Base-by-base conservation (phyloP, 2,888 invertebrate species). In the Coelopa pilipes region DNA sequence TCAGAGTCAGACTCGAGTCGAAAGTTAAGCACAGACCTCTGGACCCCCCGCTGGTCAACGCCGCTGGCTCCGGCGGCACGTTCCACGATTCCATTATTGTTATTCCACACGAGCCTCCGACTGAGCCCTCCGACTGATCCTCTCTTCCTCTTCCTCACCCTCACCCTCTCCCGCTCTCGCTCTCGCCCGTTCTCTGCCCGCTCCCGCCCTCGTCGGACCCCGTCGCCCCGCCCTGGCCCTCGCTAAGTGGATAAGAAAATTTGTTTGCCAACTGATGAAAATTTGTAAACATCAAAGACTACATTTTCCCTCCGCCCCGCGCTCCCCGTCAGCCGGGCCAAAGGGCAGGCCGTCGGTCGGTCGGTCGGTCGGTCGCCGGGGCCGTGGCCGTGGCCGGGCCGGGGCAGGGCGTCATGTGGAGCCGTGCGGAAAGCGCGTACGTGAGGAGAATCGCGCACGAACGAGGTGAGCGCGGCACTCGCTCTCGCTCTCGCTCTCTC, bases 261-360 rank as follows among this genome's bases (percentile, higher is more conserved):
- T 71, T 71, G 71, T 71, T 71, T 71, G 71, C 71, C 71, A 71
- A 65, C 71, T 55, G 71, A 71, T 71, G 71, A 65, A 71, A 71
- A 71, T 71, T 71, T 71, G 71, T 71, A 71, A 71, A 71, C 65
- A 71, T 71, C 71, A 71, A 71, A 71, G 71, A 71, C 34, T 71
- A 71, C 45, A 65, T 65, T 55, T 71, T 60, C 53, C 12, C 7
- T 7, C 34, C 34, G 4, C 34, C 7, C 34, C 34, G 4, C 34
- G 2, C 34, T 7, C 24, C 46, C 47, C 46, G 7, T 15, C n/a
- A 19, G 19, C 46, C 46, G 17, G 19, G 12, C 10, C 19, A 17
- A 63, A 17, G 47, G n/a, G 63, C 4, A n/a, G 17, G 65, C 19
- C 17, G 11, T 17, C n/a, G 59, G n/a, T 59, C 46, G 46, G 0